Evolutionary conservation across 2,888 invertebrate species (phyloP).

Genomic region (Eristalis pertinax): DNA sequence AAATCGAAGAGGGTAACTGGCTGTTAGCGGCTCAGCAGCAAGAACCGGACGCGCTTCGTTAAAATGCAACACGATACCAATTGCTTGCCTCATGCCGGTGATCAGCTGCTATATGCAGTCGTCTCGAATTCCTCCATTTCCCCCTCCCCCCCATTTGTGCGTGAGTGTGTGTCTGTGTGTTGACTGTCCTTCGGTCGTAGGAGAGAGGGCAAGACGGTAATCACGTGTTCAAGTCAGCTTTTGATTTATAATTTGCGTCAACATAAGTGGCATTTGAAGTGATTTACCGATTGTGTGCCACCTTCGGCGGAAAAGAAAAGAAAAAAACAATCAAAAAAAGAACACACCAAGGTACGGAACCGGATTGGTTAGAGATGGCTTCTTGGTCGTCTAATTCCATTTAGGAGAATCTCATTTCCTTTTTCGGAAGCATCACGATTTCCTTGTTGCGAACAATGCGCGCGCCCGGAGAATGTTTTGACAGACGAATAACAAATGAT

Average conservation of each 20-base stretch:
- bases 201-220: neutral
- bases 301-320: neutral
- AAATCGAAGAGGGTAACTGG: neutral
- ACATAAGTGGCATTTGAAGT: constrained; percentile 42
- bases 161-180: neutral
- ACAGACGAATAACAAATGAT: constrained; percentile 63
- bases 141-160: neutral
- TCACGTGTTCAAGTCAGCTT: constrained; percentile 41
- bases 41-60: constrained; percentile 57
- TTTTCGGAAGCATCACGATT: constrained; percentile 61
- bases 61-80: constrained; percentile 58
- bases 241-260: constrained; percentile 61
- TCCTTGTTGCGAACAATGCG: constrained; percentile 34
- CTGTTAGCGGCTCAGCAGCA: constrained; percentile 8
- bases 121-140: neutral
- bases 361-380: neutral
- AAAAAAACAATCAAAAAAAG: too few species aligned
- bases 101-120: constrained; percentile 37
- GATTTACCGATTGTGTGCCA: constrained; percentile 47
- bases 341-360: neutral
- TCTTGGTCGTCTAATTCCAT: neutral
- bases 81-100: constrained; percentile 28
- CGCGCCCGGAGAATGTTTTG: constrained; percentile 51
- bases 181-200: neutral
- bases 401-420: constrained; percentile 44